Base-by-base conservation (phyloP, 2,888 invertebrate genomes). In the Drosophila pegasa region DNA sequence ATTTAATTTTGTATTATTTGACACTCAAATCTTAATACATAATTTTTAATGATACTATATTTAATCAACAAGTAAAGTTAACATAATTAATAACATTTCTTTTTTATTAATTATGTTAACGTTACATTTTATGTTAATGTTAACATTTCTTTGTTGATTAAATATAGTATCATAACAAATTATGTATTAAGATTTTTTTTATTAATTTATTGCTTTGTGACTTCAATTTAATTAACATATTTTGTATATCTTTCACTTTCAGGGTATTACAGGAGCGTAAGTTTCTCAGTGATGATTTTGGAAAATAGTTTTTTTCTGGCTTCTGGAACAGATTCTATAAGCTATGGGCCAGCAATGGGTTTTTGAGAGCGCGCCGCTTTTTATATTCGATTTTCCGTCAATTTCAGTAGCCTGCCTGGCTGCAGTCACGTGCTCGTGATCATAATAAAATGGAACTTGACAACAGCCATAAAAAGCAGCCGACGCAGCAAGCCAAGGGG, bases 391-490 rank as follows among this genome's bases (percentile, higher is more conserved):
- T 63, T 75, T 77, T 52, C 50, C 50, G 31, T 40, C 62, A 67
- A 60, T 68, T 71, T 63, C 45, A 66, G 67, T 41, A 18, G 76
- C 51, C 64, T 73, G 43, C 52, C 55, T 65, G 66, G 58, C 75
- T 78, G 78, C 70, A 78, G 78, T 80, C 81, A 80, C 78, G 78
- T 78, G 71, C 51, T 58, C 65, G 70, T 73, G 78, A 80, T 78
- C 78, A 78, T 78, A 80, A 77, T 80, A 78, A 77, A 78, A 73
- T 73, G 45, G 45, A 40, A 63, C 61, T 70, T 73, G 81, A 78
- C 78, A 78, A 70, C 67, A 61, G 74, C 62, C 65, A 80, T 80
- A 78, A 80, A 80, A 80, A 68, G 64, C 64, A 74, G 73, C 22
- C 51, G 65, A 64, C 48, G 40, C 25, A 48, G 40, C 16, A 35